Base-by-base conservation (phyloP, 1,140 invertebrate genomes). In the Euschistus heros region DNA sequence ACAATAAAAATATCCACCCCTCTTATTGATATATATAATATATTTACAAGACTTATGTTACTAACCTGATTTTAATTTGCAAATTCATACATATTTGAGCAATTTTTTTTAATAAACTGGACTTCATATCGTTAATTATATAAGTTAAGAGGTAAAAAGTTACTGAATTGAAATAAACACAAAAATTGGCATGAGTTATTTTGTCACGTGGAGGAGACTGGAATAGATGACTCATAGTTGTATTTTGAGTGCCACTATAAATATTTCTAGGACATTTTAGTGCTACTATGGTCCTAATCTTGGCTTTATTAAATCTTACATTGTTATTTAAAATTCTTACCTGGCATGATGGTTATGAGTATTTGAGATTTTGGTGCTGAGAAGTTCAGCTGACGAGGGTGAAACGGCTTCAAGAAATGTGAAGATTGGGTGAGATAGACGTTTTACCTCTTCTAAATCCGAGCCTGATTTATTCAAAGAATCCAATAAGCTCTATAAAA, bases 371-470 rank as follows among this genome's bases (percentile, higher is more conserved):
- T 27, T 54, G 22, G 24, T 42, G 10, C 60, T 61, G 7, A 67
- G n/a, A 0, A 55, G 22, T 57, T 63, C 54, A 5, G 37, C 33
- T n/a, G 66, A 52, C 2, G 50, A 22, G 15, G 61, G 62, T 2
- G 62, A 64, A n/a, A 59, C 37, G 2, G 55, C 62, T 15, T 42
- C 27, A 6, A 67, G 55, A 30, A 67, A 67, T n/a, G 52, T 63
- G 13, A 61, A 37, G n/a, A 67, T 62, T 50, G 66, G 66, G 18
- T 30, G 24, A 22, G 47, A 27, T 30, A 24, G 17, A 17, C 22
- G 37, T 8, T 42, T 15, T 7, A 67, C 27, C 24, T 67, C 62
- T 17, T 59, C 26, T 14, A 64, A 55, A 22, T 47, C 54, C 22
- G 62, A 26, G 15, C 61, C 30, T 17, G 64, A n/a, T 17, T 22